Evolutionary conservation across 2,797 vertebrate genomes (phyloP), one percentile per base, ranked within the genome.

Genomic region (Cirrhinus mrigala): DNA sequence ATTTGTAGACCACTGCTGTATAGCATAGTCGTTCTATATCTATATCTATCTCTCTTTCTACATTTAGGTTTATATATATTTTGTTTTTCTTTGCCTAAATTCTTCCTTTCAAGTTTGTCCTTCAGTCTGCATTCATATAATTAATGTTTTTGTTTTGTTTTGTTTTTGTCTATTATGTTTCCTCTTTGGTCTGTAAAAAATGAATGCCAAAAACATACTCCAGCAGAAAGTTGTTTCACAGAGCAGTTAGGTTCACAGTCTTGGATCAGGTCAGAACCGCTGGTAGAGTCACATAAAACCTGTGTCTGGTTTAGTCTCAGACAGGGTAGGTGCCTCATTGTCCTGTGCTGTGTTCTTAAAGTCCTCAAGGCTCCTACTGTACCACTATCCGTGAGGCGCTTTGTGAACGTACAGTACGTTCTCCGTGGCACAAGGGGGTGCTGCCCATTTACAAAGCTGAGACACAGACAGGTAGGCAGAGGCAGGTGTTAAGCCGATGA

Each of bases 101-200:
- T 18, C 27, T 58, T 54, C 56, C 48, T 79, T 44, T 82, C 14
- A 18, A 68, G 77, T 50, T 73, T 58, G 64, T 62, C 74, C 60
- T 62, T 74, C 69, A 69, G 56, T 88, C 70, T n/a, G 64, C 75
- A 52, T 79, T 86, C 33, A 40, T 29, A 66, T 66, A 78, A 73
- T 84, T 74, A 87, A 79, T 46, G 73, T 62, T 86, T 83, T 14
- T 80, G 88, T 95, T 95, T 10, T 11, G 33, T 37, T 37, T 37
- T 37, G 33, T 86, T 83, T 12, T 69, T 94, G 44, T 82, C 40
- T 69, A 68, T 84, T 64, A 48, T 92, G 94, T 94, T 96, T 97
- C 94, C 95, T 99, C 98, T 99, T 99, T 99, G 98, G 98, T 99
- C 98, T 97, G 97, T 98, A 95, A 96, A 96, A 96, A 96, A 96